phyloP scores from a whole-genome alignment of 1,140 invertebrate genomes.

The Rhyzopertha dominica region DNA sequence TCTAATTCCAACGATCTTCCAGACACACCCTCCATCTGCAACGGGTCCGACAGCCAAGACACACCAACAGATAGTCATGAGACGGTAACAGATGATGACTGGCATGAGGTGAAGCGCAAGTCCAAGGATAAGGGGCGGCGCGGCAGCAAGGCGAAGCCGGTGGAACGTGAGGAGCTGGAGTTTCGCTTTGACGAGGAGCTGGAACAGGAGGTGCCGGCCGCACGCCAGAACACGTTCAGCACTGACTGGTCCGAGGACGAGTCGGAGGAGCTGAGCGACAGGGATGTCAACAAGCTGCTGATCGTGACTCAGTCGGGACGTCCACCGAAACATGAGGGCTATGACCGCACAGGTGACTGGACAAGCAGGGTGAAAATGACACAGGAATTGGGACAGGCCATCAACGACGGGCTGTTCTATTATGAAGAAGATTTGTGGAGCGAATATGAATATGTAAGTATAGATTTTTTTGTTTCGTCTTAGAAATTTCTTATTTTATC shows the following conservation, averaged over 20 bases:
- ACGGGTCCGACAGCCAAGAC: too few relatives aligned
- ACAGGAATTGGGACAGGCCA: slow-evolving; percentile 87
- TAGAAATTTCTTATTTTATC: not conserved
- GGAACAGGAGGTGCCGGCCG: slow-evolving; percentile 63
- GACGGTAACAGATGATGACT: slow-evolving; percentile 25
- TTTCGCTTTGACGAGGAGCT: slow-evolving; percentile 98
- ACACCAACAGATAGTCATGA: slow-evolving; percentile 9
- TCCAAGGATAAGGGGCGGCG: slow-evolving; percentile 41
- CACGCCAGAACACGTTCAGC: slow-evolving; percentile 79
- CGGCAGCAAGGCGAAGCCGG: slow-evolving; percentile 37
- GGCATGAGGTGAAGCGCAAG: slow-evolving; percentile 41
- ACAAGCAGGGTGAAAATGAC: slow-evolving; percentile 84
- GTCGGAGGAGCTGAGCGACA: slow-evolving; percentile 86
- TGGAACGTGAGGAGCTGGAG: slow-evolving; percentile 80
- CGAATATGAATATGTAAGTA: slow-evolving; percentile 33
- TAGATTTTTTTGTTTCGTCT: slow-evolving; percentile 3
- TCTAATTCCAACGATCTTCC: too few relatives aligned
- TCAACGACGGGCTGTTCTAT: slow-evolving; percentile 91
- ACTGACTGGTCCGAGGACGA: slow-evolving; percentile 66
- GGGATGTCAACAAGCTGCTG: slow-evolving; percentile 89
- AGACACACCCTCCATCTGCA: too few relatives aligned
- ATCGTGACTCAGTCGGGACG: slow-evolving; percentile 84
- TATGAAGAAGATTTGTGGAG: slow-evolving; percentile 89
- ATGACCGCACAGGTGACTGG: slow-evolving; percentile 83
- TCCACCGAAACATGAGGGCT: slow-evolving; percentile 76